Conservation (phyloP, 2,113 vertebrate genomes). For the Pagrus major region DNA sequence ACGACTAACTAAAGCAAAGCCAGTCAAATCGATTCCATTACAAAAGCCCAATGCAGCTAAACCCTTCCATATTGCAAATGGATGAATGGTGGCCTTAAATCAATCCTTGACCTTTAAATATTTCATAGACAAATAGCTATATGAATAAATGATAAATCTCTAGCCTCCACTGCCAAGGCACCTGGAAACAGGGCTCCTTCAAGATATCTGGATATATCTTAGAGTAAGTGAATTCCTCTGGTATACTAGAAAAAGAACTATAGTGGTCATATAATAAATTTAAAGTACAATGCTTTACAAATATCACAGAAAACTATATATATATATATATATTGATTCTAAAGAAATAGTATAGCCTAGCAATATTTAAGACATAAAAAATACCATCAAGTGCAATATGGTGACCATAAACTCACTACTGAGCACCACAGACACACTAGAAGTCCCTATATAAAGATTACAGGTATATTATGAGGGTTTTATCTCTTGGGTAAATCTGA, state of each 20-base stretch:
- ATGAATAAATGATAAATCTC: conserved; percentile 60
- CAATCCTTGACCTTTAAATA: conserved; percentile 53
- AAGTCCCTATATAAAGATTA: conserved; percentile 39
- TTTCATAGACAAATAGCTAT: conserved; percentile 60
- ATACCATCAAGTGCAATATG: conserved; percentile 57
- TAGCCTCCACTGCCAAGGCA: conserved; percentile 53
- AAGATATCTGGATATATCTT: conserved; percentile 40
- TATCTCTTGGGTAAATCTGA: conserved; percentile 16
- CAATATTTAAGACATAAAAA: conserved; percentile 56
- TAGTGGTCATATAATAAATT: conserved; percentile 26
- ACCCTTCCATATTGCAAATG: conserved; percentile 38
- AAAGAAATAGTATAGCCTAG: conserved; percentile 41
- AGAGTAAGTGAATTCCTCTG: background rate
- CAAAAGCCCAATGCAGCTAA: conserved; percentile 35
- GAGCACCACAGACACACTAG: conserved; percentile 58
- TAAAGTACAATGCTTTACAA: conserved; percentile 49
- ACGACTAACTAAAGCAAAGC: conserved; percentile 39
- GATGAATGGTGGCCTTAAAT: conserved; percentile 42
- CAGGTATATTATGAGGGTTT: conserved; percentile 16
- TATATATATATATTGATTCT: conserved; percentile 45
- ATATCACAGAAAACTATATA: conserved; percentile 60
- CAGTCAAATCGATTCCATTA: conserved; percentile 25
- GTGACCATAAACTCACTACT: conserved; percentile 50
- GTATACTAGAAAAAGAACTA: conserved; percentile 38
- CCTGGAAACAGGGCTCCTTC: conserved; percentile 56